Base-by-base conservation (phyloP, 2,113 vertebrate genomes). In the Forbesichthys papilliferus region DNA sequence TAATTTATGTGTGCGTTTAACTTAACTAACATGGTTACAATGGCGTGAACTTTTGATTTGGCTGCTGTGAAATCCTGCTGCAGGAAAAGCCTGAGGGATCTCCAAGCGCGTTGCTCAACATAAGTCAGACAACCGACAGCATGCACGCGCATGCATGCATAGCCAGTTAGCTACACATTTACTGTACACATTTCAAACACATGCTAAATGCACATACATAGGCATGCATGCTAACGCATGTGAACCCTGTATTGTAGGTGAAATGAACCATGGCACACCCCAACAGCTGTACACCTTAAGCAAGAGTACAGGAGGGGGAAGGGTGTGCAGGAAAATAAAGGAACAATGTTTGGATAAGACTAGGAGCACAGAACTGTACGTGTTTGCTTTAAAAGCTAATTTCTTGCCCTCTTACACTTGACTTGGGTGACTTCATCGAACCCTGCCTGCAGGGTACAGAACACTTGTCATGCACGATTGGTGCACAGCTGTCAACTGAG, bases 381-480 rank as follows among this genome's bases (percentile, higher is more conserved):
- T 90, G 84, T 89, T 90, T 87, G 82, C 84, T 89, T 81, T 91
- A 77, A 88, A 86, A 90, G 85, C 85, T 66, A 87, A 84, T 89
- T 81, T 86, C 85, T 83, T 80, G 85, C 69, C 84, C 85, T 85
- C 79, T 86, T 86, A 88, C 88, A 90, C 86, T 88, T 90, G 86
- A 90, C 84, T 89, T 87, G 36, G 75, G 88, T 87, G 84, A 89
- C 86, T 88, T 88, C 89, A 89, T 87, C 78, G 61, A 78, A 81
- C 82, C 82, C 84, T 80, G 27, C 1, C 27, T 27, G 66, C 65
- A 36, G 85, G 85, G 86, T 68, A 47, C 77, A 78, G 79, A 84
- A 90, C 84, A 78, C 83, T 86, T 74, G 83, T 77, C 79, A 79
- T 79, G 83, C 84, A 2, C 27, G 27, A 27, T 27, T 27, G 27